Evolutionary conservation across 2,797 vertebrate species (phyloP), one percentile per base, ranked within the genome.

Genomic region (Sebastes oblongus): DNA sequence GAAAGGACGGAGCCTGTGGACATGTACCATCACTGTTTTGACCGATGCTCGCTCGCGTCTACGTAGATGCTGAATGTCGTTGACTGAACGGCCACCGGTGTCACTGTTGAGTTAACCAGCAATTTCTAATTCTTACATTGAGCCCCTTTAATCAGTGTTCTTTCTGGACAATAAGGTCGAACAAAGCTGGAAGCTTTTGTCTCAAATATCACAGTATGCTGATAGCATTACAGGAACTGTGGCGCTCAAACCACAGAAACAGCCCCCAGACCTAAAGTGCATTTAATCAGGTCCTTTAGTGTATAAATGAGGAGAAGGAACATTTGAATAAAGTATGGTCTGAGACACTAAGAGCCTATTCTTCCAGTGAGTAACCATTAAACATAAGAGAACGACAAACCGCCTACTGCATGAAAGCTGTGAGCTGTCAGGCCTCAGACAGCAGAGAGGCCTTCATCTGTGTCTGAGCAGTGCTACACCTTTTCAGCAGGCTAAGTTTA

Each of bases 361-460:
- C n/a, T 16, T 2, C 14, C 39, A 32, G 20, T 42, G 27, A 58
- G 14, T 16, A 55, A 10, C 16, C 25, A 50, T 20, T 50, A 59
- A 59, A 7, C 6, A 50, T 1, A 16, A n/a, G 50, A 46, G 46
- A 30, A 30, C 12, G 11, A 55, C 7, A 25, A 56, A 58, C 20
- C 8, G 16, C 25, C 27, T 59, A 12, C 8, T 64, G 29, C 30
- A 74, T 22, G 50, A 58, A 39, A 58, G 8, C 12, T 58, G 64
- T 55, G 77, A 56, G 46, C 62, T 62, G 59, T 8, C 66, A 80
- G 84, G 79, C 84, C 64, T 64, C 54, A 69, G 22, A n/a, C 70
- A 72, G 54, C 34, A 80, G 20, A 56, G 68, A 81, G 88, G 88
- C 86, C 84, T 79, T 68, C 50, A 54, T 29, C 65, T 56, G 65